Conservation (phyloP, 2,888 invertebrate genomes). For the Alsophila aescularia region DNA sequence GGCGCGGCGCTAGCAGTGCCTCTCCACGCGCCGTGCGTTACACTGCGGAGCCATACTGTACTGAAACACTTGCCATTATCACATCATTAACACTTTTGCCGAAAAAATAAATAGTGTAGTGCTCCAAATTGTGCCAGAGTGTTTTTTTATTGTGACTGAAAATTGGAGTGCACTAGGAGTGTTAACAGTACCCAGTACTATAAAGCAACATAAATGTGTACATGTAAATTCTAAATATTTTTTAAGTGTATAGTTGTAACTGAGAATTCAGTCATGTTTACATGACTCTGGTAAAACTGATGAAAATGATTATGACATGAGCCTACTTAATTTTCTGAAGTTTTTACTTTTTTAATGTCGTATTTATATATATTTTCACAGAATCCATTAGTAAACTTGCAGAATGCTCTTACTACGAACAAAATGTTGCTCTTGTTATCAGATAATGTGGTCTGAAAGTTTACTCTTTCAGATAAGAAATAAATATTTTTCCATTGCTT, state of each 20-base stretch:
- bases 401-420: background rate
- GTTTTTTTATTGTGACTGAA: slow-evolving; percentile 4
- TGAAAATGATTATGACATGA: too few species aligned
- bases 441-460: slow-evolving; percentile 16
- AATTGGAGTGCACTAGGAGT: background rate
- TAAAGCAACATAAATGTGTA: too few species aligned
- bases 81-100: slow-evolving; percentile 6
- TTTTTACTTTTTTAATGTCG: background rate
- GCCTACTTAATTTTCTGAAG: background rate
- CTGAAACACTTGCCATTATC: slow-evolving; percentile 25
- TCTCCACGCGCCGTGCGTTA: slow-evolving; percentile 58
- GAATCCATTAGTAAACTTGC: background rate
- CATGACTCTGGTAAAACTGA: too few species aligned
- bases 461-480: slow-evolving; percentile 19
- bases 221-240: too few species aligned
- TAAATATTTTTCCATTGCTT: slow-evolving; percentile 19
- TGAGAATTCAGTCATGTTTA: too few species aligned
- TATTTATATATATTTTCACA: background rate
- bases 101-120: slow-evolving; percentile 21
- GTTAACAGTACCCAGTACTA: slow-evolving; percentile 4
- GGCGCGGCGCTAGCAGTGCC: slow-evolving; percentile 62
- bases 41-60: slow-evolving; percentile 37
- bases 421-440: slow-evolving; percentile 6
- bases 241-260: too few species aligned
- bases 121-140: slow-evolving; percentile 1